Evolutionary conservation across 2,113 vertebrate species (phyloP).

Genomic region (Megatriorchis doriae): DNA sequence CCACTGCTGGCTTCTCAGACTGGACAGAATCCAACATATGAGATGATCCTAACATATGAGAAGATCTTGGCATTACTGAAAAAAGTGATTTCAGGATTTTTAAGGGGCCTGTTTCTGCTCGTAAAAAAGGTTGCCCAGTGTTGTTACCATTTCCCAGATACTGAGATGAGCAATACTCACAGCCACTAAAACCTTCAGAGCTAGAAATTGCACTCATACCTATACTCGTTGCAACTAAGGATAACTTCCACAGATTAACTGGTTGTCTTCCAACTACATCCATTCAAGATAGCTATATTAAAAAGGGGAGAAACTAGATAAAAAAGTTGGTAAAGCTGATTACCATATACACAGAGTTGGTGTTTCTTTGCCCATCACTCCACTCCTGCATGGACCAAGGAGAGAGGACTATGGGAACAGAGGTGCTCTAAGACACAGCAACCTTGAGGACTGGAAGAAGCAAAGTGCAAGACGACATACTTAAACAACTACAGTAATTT

Average conservation of each 20-base stretch:
- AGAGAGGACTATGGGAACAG: not conserved
- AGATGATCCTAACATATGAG: not conserved
- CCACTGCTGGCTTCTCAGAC: not conserved
- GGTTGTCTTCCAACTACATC: not conserved
- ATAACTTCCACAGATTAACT: not conserved
- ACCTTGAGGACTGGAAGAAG: not conserved
- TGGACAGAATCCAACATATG: not conserved
- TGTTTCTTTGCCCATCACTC: not conserved
- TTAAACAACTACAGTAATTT: not conserved
- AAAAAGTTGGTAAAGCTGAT: not conserved
- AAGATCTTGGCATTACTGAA: not conserved
- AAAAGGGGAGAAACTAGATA: accelerated
- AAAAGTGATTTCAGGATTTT: not conserved
- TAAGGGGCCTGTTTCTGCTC: not conserved
- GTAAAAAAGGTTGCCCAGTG: not conserved
- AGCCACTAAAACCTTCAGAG: not conserved
- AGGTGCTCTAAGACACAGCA: not conserved
- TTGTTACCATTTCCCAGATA: not conserved
- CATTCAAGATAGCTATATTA: not conserved
- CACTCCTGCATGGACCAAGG: accelerated
- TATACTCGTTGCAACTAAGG: not conserved
- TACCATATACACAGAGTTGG: not conserved
- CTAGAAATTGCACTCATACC: not conserved
- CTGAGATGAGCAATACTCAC: not conserved
- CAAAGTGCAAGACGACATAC: not conserved